phyloP scores from a whole-genome alignment of 2,888 invertebrate genomes.

The Chymomyza caudatula region DNA sequence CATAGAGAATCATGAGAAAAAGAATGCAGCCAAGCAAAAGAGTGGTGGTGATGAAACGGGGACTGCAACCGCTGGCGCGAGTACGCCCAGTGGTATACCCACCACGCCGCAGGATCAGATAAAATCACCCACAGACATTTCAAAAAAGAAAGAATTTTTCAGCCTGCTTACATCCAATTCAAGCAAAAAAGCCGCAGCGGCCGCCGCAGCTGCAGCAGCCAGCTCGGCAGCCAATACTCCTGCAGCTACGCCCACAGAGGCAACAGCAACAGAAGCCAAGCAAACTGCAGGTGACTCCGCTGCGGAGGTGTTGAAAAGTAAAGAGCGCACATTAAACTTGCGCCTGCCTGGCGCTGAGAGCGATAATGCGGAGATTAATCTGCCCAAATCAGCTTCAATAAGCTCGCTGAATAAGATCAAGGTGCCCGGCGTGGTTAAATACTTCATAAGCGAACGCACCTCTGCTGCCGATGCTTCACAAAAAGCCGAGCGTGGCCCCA shows the following conservation, averaged over 20 bases:
- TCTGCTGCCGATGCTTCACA: conserved; percentile 41
- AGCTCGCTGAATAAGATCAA: conserved; percentile 75
- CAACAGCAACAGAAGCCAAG: conserved; percentile 22
- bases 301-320: conserved; percentile 27
- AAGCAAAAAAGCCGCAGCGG: conserved; percentile 74
- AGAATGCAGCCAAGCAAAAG: conserved; percentile 77
- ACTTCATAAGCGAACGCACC: conserved; percentile 74
- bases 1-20: conserved; percentile 78
- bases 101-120: conserved; percentile 54
- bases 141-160: conserved; percentile 78
- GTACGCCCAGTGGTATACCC: conserved; percentile 17
- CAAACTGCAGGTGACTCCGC: conserved; percentile 18
- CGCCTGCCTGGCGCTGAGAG: conserved; percentile 58
- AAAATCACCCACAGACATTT: conserved; percentile 77
- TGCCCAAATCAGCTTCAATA: conserved; percentile 74
- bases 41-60: conserved; percentile 36
- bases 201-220: conserved; percentile 64
- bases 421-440: conserved; percentile 78
- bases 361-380: conserved; percentile 21
- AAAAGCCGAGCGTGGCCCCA: conserved; percentile 76
- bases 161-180: conserved; percentile 76
- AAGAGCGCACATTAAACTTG: conserved; percentile 64
- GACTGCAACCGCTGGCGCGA: conserved; percentile 11
- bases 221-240: conserved; percentile 40
- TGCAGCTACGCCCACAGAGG: conserved; percentile 44